Conservation (phyloP, 2,888 invertebrate genomes). For the Drosophila differens region DNA sequence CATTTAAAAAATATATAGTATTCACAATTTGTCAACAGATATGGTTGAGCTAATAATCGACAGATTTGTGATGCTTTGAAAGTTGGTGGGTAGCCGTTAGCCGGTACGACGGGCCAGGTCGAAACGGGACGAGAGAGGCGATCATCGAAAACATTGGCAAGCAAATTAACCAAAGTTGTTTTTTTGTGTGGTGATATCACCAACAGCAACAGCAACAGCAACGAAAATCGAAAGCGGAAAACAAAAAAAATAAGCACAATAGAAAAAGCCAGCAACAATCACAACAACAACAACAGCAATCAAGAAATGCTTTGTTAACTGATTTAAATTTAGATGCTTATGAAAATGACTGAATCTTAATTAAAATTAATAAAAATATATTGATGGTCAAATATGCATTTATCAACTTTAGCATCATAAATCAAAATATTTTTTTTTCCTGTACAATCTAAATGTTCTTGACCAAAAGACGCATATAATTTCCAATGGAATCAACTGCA, state of each 20-base stretch:
- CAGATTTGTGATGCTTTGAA: slow-evolving; percentile 21
- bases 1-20: neutral
- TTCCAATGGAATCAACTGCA: neutral
- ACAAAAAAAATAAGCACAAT: slow-evolving; percentile 62
- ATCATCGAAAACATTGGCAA: slow-evolving; percentile 43
- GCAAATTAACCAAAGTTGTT: slow-evolving; percentile 44
- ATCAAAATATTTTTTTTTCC: slow-evolving; percentile 25
- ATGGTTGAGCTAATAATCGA: slow-evolving; percentile 23
- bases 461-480: neutral
- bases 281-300: slow-evolving; percentile 26
- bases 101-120: neutral
- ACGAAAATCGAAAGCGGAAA: slow-evolving; percentile 61
- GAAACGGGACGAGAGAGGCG: slow-evolving; percentile 1
- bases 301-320: slow-evolving; percentile 56
- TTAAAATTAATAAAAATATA: slow-evolving; percentile 8
- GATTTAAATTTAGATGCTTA: slow-evolving; percentile 64
- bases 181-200: slow-evolving; percentile 64
- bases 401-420: slow-evolving; percentile 29
- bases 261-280: slow-evolving; percentile 67
- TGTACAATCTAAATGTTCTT: neutral
- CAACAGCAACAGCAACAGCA: slow-evolving; percentile 23
- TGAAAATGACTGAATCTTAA: slow-evolving; percentile 19
- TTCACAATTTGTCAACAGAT: slow-evolving; percentile 26
- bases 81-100: slow-evolving; percentile 4
- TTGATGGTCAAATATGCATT: neutral